Evolutionary conservation across 2,797 vertebrate genomes (phyloP), one percentile per base, ranked within the genome.

Genomic region (Nyctibius grandis): DNA sequence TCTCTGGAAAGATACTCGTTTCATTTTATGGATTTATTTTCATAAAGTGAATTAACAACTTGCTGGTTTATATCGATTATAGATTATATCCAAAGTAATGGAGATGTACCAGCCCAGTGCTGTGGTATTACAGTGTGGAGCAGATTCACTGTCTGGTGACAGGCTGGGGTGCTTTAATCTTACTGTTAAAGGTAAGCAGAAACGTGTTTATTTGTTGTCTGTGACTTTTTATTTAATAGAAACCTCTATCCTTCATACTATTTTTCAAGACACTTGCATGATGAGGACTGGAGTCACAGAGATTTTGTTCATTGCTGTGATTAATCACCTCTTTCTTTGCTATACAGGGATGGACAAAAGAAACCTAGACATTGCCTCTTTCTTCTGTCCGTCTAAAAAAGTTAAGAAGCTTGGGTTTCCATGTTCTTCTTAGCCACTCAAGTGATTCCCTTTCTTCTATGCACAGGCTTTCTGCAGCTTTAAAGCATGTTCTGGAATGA

Each of bases 51-150:
- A 50, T 87, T 23, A 96, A 91, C 91, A 13, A n/a, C 67, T 57
- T 86, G 5, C 26, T 87, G 18, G 44, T 85, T 88, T 92, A 9
- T 86, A 16, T 76, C 95, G 38, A 82, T 91, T 84, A 26, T 89
- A 99, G 98, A 98, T 98, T 70, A 98, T 99, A 97, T 98, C 98
- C 64, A 99, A 99, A 97, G 98, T 99, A 89, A 99, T 99, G 98
- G 98, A 99, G 97, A 99, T 99, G 98, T 99, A 98, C 81, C 98
- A 98, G 33, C 98, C 98, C 29, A 99, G 98, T 94, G 98, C 98
- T 34, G 98, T 98, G 89, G 98, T 98, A 17, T 95, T 99, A 36
- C 98, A 99, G 77, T 99, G 98, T 93, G 98, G 98, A 69, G 98
- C 98, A 7, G 98, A 99, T 97, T 99, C 98, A 4, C 96, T 99